A percentile compares a stretch with the other conserved stretches of the same genome.
These are phyloP conservation scores for Nezara viridula DNA, from an alignment of 2,888 invertebrate species.

Conservation along the genomic window DNA sequence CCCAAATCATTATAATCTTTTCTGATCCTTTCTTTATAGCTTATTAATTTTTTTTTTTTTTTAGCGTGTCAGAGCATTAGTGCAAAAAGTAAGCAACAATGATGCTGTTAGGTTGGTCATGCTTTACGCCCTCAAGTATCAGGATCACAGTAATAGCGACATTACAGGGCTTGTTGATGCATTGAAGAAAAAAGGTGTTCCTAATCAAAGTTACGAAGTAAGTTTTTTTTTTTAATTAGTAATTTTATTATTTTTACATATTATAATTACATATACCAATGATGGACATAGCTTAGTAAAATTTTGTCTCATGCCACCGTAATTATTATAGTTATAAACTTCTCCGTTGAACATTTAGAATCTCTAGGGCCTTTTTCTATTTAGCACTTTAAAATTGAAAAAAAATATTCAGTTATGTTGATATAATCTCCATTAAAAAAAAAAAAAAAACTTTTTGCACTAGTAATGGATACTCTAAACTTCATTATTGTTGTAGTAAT, in stretches of 20 bases:
- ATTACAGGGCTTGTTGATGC: slow-evolving; percentile 82
- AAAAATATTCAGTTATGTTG: no score
- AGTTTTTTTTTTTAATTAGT: background rate
- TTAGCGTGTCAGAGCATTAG: slow-evolving; percentile 82
- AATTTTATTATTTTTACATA: background rate
- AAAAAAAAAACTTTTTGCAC: no score
- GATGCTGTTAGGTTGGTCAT: slow-evolving; percentile 92
- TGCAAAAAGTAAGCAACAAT: slow-evolving; percentile 79
- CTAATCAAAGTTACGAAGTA: slow-evolving; percentile 63
- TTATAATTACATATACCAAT: no score
- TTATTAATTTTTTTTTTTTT: slow-evolving; percentile 64
- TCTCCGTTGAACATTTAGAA: no score
- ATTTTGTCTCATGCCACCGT: no score
- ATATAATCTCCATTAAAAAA: no score
- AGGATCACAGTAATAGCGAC: slow-evolving; percentile 89
- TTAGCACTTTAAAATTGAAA: no score
- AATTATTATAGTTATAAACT: no score
- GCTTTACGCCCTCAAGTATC: slow-evolving; percentile 94
- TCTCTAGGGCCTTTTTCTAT: no score
- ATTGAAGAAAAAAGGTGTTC: slow-evolving; percentile 72
- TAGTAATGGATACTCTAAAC: no score
- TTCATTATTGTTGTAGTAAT: no score
- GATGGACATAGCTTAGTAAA: no score
- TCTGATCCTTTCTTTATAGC: background rate
- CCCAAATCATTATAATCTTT: background rate